phyloP scores from a whole-genome alignment of 64 coral and sea anemone genomes.

The Cladopsammia gracilis region DNA sequence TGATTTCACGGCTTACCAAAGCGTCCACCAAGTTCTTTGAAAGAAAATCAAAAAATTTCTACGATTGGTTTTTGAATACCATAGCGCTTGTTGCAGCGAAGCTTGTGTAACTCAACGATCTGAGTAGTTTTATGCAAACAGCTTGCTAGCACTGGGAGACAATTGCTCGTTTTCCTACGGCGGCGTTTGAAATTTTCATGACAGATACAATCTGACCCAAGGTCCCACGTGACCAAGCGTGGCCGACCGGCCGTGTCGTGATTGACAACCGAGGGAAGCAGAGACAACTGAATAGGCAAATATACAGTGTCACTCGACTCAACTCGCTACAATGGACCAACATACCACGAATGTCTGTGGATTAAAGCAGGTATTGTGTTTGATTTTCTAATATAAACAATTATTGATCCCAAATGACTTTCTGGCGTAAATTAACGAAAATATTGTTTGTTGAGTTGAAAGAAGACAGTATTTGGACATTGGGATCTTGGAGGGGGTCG shows the following conservation, averaged over 20 bases:
- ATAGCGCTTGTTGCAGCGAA: neutral
- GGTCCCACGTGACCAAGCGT: neutral
- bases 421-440: slow-evolving; percentile 20
- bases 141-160: neutral
- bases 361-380: slow-evolving; percentile 8
- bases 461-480: neutral
- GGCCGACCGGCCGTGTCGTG: neutral
- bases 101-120: neutral
- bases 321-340: neutral
- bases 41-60: slow-evolving; percentile 25
- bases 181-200: slow-evolving; percentile 9
- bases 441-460: slow-evolving; percentile 15
- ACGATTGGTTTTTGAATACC: slow-evolving; percentile 5
- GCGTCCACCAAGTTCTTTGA: slow-evolving; percentile 1
- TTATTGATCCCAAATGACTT: slow-evolving; percentile 14
- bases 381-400: slow-evolving; percentile 31
- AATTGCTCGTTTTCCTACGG: slow-evolving; percentile 2
- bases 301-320: neutral
- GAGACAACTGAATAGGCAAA: neutral
- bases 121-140: neutral
- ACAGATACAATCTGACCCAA: neutral
- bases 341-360: neutral
- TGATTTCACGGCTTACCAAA: neutral
- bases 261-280: neutral
- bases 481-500: slow-evolving; percentile 46